Percentiles rank a stretch among this genome's conserved stretches.
These are phyloP conservation scores for Rutilus rutilus DNA, from an alignment of 2,113 vertebrate species.

Conservation along the genomic window DNA sequence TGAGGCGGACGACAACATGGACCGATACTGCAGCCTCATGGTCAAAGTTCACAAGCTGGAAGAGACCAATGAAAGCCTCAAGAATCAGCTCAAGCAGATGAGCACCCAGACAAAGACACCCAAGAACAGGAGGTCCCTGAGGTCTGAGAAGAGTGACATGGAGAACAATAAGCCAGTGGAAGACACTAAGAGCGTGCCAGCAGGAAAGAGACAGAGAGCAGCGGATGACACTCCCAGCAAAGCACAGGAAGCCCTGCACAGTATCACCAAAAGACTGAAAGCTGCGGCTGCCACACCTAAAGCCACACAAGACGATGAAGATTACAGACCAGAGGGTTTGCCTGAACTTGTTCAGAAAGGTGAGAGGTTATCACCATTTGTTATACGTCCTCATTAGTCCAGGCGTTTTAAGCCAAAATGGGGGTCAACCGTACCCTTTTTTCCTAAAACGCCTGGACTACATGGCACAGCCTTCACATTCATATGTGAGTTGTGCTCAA, in stretches of 20 bases:
- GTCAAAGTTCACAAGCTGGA: constrained; percentile 85
- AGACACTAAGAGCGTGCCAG: constrained; percentile 55
- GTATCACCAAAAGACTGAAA: constrained; percentile 71
- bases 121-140: constrained; percentile 35
- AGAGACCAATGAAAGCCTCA: constrained; percentile 82
- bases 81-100: constrained; percentile 76
- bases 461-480: not conserved
- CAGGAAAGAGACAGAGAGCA: constrained; percentile 74
- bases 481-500: not conserved
- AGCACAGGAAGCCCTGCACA: constrained; percentile 75
- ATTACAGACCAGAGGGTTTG: constrained; percentile 80
- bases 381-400: too few relatives aligned
- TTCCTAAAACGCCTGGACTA: too few relatives aligned
- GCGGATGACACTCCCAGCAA: constrained; percentile 52
- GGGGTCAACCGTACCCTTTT: too few relatives aligned
- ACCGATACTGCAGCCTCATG: constrained; percentile 87
- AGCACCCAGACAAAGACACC: constrained; percentile 63
- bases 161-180: constrained; percentile 61
- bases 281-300: constrained; percentile 56
- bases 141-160: constrained; percentile 10
- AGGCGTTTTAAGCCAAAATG: too few relatives aligned
- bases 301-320: constrained; percentile 55
- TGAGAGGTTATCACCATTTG: constrained; percentile 55
- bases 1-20: constrained; percentile 86
- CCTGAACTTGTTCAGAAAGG: constrained; percentile 86